A percentile compares a stretch with the other conserved stretches of the same genome.
phyloP scores from a whole-genome alignment of 2,797 vertebrate genomes.

The Cercopithecus mitis region DNA sequence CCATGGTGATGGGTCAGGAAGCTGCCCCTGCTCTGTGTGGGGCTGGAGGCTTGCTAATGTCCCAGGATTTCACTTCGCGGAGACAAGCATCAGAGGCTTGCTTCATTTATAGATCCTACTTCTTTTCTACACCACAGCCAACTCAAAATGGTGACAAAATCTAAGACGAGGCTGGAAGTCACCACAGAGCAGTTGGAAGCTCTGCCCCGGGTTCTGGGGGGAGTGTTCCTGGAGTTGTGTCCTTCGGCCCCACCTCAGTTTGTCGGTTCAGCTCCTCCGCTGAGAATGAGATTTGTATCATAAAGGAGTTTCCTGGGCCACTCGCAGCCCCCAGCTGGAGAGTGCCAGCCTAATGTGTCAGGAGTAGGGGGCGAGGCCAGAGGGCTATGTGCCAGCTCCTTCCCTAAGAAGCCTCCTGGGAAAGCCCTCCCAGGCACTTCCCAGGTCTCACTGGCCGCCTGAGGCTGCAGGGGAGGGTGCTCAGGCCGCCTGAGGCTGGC shows the following conservation, averaged over 20 bases:
- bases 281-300: not conserved
- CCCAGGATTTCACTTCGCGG: too few species aligned
- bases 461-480: not conserved
- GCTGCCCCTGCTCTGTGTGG: not conserved
- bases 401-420: not conserved
- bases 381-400: not conserved
- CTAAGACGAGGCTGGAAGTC: not conserved
- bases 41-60: accelerated
- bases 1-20: accelerated
- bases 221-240: accelerated
- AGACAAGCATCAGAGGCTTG: not conserved
- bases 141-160: not conserved
- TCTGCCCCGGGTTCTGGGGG: not conserved
- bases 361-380: not conserved
- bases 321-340: not conserved
- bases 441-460: not conserved
- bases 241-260: accelerated
- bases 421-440: not conserved
- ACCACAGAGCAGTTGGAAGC: accelerated
- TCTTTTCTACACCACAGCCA: not conserved
- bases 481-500: not conserved
- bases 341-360: not conserved
- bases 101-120: accelerated
- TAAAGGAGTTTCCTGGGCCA: not conserved
- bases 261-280: accelerated